Evolutionary conservation across 1,140 invertebrate species (phyloP), one percentile per base, ranked within the genome.

Genomic region (Diorhabda elongata): DNA sequence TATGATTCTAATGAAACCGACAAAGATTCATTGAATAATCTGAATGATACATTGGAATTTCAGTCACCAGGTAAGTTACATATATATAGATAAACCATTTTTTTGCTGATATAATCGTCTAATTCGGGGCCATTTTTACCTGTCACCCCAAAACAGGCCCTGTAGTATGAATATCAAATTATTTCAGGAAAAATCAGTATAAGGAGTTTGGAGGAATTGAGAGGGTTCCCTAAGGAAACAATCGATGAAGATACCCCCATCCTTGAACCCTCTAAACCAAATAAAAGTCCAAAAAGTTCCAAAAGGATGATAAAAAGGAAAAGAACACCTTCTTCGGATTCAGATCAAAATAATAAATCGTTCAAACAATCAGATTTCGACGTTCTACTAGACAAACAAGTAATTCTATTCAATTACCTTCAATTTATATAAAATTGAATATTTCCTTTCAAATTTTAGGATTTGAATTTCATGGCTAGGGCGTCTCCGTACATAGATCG

Each of bases 401-500:
- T 52, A 52, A 52, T 6, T 52, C 47, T 52, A 52, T 2, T 6
- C 9, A 52, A 52, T 8, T 52, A 3, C 47, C 26, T 26, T 52
- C 47, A n/a, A 52, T 52, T n/a, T 2, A 52, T 52, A 52, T 52
- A 52, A n/a, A 52, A 52, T 26, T 52, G 4, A 8, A 52, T 3
- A n/a, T 52, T 52, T 3, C 4, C 6, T 52, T 52, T 52, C 47
- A 4, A 52, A 3, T 2, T 52, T 6, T 41, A 61, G 44, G 65
- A 45, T 3, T 2, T 44, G 7, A 44, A 58, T 63, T 71, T 73
- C 42, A 41, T 66, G 7, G 7, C n/a, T 2, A 52, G 65, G 44
- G 68, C 68, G 6, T 5, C 66, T 3, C 57, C 69, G 5, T 76
- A 75, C 52, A 69, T 74, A 44, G 72, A 77, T 66, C 60, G 8